Base-by-base conservation (phyloP, 2,888 invertebrate genomes). In the Stramonita haemastoma region DNA sequence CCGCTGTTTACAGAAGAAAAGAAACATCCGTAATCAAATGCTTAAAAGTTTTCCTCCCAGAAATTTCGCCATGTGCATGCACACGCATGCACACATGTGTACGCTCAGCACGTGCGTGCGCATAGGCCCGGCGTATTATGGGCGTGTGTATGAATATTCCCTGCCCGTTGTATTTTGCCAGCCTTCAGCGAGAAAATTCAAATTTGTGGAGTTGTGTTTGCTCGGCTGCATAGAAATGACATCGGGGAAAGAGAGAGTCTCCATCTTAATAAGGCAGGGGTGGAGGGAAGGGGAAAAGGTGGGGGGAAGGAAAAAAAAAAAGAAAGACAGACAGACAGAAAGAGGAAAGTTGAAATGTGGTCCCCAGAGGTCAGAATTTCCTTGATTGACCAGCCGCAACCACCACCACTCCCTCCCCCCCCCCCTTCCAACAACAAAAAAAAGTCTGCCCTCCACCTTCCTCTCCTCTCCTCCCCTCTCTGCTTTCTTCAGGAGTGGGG, bases 301-400 rank as follows among this genome's bases (percentile, higher is more conserved):
- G 81, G 34, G 34, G 79, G 79, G 79, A 32, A 32, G 46, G 46
- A 46, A 77, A 56, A 8, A 46, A 46, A 46, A 8, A 46, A 46
- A 46, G 46, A 46, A 46, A 46, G 46, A 46, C 46, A 46, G 46
- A 46, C 46, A 46, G 46, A 46, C 46, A 46, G 46, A 46, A 46
- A 46, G 46, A 46, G 46, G 46, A 56, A 77, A 87, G 26, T 77
- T 77, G 87, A 87, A 87, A 87, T 77, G 22, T 56, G 46, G 56
- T 87, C 86, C 66, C 87, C 22, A 46, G 34, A 81, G 88, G 88
- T 81, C 79, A 60, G 83, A 60, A 34, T 34, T 56, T 77, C 81
- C 56, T 88, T 88, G 88, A 88, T 88, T 88, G 88, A 88, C 88
- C 88, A 88, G 77, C 88, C 56, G 77, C 86, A 85, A 60, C 66